phyloP scores from a whole-genome alignment of 2,888 invertebrate species.

The Odontocerum albicorne region DNA sequence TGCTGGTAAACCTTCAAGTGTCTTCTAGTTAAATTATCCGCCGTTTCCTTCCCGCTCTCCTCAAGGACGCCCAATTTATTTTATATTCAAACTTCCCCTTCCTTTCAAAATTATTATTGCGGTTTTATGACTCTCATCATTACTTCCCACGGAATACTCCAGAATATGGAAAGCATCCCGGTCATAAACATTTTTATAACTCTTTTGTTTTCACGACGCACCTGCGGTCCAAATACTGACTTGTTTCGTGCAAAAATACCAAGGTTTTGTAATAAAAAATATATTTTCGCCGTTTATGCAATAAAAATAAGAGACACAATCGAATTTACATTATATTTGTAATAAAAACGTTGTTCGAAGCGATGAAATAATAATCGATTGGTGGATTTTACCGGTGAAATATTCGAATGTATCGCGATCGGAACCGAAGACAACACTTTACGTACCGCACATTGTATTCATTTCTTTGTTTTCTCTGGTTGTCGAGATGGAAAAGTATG shows the following conservation, averaged over 20 bases:
- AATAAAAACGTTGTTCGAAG: neutral
- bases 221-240: constrained; percentile 24
- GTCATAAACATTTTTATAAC: constrained; percentile 33
- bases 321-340: neutral
- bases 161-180: constrained; percentile 25
- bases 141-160: constrained; percentile 16
- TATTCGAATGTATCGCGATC: too few relatives aligned
- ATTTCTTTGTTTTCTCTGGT: too few relatives aligned
- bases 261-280: neutral
- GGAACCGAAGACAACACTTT: too few relatives aligned
- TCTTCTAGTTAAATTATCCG: too few relatives aligned
- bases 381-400: too few relatives aligned
- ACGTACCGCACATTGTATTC: too few relatives aligned
- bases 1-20: too few relatives aligned
- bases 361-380: too few relatives aligned
- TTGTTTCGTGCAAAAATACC: neutral
- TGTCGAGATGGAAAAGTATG: too few relatives aligned
- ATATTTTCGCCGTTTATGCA: neutral
- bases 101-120: constrained; percentile 14
- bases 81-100: constrained; percentile 19
- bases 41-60: too few relatives aligned
- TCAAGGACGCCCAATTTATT: constrained; percentile 26
- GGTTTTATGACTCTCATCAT: constrained; percentile 19
- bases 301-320: neutral
- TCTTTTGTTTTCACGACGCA: constrained; percentile 27